Evolutionary conservation across 2,797 vertebrate genomes (phyloP).

Genomic region (Numenius phaeopus): DNA sequence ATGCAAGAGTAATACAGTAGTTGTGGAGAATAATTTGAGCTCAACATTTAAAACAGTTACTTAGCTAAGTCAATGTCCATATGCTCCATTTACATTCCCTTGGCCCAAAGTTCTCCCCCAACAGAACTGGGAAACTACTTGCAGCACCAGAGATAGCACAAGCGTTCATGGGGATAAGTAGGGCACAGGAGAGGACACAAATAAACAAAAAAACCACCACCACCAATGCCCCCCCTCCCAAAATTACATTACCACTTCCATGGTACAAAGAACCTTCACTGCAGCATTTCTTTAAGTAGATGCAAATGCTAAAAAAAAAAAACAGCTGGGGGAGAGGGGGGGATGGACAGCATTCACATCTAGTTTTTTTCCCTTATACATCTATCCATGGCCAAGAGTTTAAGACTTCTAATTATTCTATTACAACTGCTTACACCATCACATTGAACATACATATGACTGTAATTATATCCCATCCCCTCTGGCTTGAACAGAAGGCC

Average conservation of each 20-base stretch:
- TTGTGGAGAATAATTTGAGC: background rate
- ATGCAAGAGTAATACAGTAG: background rate
- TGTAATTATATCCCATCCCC: background rate
- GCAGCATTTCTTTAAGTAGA: background rate
- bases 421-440: background rate
- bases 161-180: background rate
- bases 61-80: background rate
- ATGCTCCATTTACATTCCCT: background rate
- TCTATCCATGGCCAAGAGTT: background rate
- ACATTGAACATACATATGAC: background rate
- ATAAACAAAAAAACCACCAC: background rate
- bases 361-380: background rate
- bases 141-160: background rate
- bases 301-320: background rate
- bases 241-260: background rate
- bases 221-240: rapidly evolving
- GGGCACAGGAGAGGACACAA: background rate
- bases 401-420: background rate
- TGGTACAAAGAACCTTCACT: background rate
- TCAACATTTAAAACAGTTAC: background rate
- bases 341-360: background rate
- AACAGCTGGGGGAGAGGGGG: too few species aligned
- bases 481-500: background rate
- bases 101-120: background rate
- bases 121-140: background rate